These are phyloP conservation scores for Callithrix jacchus DNA, from an alignment of 2,113 vertebrate genomes.

Conservation along the genomic window DNA sequence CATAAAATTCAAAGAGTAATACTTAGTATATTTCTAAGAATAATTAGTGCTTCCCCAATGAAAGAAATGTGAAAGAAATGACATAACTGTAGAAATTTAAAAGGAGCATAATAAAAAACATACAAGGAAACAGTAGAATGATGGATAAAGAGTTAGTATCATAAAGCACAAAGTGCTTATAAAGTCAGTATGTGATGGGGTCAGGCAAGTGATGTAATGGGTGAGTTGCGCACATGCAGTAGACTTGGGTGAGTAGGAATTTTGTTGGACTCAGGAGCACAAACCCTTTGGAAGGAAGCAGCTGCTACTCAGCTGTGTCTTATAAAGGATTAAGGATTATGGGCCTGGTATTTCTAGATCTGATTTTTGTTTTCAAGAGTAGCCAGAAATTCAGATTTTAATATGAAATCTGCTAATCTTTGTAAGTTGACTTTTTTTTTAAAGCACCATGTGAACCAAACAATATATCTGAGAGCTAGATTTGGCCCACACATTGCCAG, in stretches of 20 bases:
- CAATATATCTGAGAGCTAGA: background rate
- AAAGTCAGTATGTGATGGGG: background rate
- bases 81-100: background rate
- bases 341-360: background rate
- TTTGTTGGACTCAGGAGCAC: background rate
- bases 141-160: background rate
- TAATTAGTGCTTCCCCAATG: background rate
- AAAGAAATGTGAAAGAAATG: background rate
- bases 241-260: rapidly evolving
- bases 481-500: background rate
- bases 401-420: background rate
- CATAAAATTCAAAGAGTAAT: background rate
- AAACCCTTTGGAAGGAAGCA: background rate
- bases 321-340: too few species aligned
- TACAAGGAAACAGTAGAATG: background rate
- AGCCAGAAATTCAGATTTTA: background rate
- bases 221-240: rapidly evolving
- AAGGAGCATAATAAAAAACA: background rate
- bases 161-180: background rate
- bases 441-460: background rate
- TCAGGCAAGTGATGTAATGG: background rate
- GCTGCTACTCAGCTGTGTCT: background rate
- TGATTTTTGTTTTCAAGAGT: background rate
- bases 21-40: background rate
- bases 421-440: background rate